phyloP scores from a whole-genome alignment of 2,113 vertebrate species.

The Crotalus helleri region DNA sequence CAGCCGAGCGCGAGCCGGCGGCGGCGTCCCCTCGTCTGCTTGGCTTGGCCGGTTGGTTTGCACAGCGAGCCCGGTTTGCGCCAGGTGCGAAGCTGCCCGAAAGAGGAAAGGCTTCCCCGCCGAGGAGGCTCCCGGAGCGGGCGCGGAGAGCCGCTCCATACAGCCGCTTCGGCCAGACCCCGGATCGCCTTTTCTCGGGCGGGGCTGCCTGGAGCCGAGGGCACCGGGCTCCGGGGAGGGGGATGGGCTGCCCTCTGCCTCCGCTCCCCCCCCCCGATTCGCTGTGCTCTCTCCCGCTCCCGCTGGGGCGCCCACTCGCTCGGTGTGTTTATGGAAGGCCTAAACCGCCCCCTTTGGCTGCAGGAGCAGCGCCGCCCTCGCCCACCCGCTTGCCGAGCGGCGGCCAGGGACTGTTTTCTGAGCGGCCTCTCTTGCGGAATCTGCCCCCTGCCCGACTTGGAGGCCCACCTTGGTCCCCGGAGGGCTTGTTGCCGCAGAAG shows the following conservation, averaged over 20 bases:
- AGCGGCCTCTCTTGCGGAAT: background rate
- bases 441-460: background rate
- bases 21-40: background rate
- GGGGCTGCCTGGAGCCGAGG: background rate
- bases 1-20: no score
- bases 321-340: background rate
- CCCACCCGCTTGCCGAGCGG: background rate
- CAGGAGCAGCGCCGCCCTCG: background rate
- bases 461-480: background rate
- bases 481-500: background rate
- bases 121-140: background rate
- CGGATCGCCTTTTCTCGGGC: background rate
- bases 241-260: background rate
- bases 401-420: no score
- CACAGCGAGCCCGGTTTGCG: background rate
- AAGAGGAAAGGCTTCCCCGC: background rate
- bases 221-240: background rate
- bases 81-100: background rate
- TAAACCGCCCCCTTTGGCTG: background rate
- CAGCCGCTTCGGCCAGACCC: background rate
- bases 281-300: background rate
- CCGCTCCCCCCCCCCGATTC: background rate
- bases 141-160: background rate
- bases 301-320: background rate
- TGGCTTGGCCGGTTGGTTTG: background rate